Evolutionary conservation across 2,888 invertebrate genomes (phyloP).

Genomic region (Hypena proboscidalis): DNA sequence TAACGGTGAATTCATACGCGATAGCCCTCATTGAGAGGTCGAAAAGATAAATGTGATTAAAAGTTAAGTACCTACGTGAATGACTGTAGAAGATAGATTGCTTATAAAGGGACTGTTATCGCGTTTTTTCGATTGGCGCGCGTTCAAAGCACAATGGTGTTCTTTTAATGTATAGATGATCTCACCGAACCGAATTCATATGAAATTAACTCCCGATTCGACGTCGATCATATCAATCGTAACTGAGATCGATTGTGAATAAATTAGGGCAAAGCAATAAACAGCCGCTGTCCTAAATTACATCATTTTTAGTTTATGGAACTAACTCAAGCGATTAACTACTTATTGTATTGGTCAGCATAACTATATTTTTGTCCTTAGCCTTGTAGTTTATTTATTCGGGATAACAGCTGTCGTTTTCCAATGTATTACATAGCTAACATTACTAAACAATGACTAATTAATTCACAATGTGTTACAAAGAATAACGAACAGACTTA

Average conservation of each 20-base stretch:
- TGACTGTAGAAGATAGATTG: constrained; percentile 12
- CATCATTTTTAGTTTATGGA: neutral
- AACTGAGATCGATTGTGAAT: constrained; percentile 15
- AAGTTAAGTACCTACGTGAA: constrained; percentile 9
- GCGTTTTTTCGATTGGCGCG: constrained; percentile 44
- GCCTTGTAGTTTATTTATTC: no score
- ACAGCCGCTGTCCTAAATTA: neutral
- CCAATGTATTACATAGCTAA: no score
- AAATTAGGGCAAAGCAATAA: constrained; percentile 1
- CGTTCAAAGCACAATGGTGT: constrained; percentile 46
- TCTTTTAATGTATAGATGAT: constrained; percentile 48
- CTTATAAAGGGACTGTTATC: constrained; percentile 25
- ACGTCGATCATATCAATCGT: constrained; percentile 23
- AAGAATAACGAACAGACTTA: no score
- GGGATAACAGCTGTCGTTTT: no score
- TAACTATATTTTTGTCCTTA: no score
- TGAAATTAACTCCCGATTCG: constrained; percentile 40
- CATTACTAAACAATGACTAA: no score
- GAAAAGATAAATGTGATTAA: constrained; percentile 7
- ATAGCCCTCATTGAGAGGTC: constrained; percentile 5
- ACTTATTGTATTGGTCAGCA: no score
- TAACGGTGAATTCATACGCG: no score
- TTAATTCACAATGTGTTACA: no score
- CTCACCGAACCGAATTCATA: constrained; percentile 50
- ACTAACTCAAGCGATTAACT: no score